Evolutionary conservation across 2,113 vertebrate genomes (phyloP).

Genomic region (Agapornis roseicollis): DNA sequence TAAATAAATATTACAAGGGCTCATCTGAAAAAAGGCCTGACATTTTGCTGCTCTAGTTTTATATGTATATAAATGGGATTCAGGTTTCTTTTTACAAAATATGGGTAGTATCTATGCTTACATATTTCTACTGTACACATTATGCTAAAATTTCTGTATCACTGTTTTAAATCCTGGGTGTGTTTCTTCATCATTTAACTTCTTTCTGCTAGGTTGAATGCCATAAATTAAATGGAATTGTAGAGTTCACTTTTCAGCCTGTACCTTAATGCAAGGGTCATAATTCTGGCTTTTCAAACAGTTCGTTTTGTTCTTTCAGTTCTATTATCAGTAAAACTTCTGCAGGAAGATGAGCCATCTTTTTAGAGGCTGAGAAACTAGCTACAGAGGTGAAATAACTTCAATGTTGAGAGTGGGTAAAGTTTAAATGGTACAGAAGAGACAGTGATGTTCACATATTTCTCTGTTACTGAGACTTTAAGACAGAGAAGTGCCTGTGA

Average conservation of each 20-base stretch:
- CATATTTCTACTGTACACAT: background rate
- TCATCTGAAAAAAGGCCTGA: background rate
- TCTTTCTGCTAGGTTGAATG: background rate
- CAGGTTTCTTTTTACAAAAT: background rate
- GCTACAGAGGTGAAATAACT: background rate
- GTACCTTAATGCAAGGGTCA: background rate
- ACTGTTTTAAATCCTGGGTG: background rate
- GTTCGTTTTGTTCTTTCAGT: background rate
- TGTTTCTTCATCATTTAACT: background rate
- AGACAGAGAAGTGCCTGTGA: background rate
- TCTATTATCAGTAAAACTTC: background rate
- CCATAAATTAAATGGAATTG: background rate
- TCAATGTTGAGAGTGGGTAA: background rate
- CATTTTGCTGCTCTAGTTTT: background rate
- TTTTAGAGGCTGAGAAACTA: background rate
- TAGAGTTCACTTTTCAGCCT: background rate
- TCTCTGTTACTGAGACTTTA: background rate
- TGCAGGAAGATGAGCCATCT: background rate
- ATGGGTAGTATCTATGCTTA: background rate
- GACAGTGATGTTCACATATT: too few species aligned
- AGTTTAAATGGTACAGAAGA: background rate
- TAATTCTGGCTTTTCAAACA: background rate
- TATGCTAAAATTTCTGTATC: background rate
- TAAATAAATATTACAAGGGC: background rate
- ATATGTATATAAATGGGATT: background rate